Evolutionary conservation across 1,140 invertebrate species (phyloP).

Genomic region (Halotydeus destructor): DNA sequence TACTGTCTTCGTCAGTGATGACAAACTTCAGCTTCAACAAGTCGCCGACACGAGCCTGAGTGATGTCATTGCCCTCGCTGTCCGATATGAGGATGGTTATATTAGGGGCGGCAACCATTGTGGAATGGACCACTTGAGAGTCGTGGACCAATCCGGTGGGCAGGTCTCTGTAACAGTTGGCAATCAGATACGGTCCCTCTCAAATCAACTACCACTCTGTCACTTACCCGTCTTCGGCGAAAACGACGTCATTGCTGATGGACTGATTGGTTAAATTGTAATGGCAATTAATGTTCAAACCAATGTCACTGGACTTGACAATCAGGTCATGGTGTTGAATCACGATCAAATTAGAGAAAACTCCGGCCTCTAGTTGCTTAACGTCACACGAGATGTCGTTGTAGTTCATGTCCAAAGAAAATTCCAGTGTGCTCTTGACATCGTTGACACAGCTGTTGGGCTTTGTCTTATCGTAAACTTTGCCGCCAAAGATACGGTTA

Average conservation of each 20-base stretch:
- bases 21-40: slow-evolving; percentile 71
- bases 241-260: slow-evolving; percentile 46
- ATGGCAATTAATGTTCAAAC: slow-evolving; percentile 70
- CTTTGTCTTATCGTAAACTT: slow-evolving; percentile 77
- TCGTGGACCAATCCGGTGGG: neutral
- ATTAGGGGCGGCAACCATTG: slow-evolving; percentile 68
- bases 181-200: neutral
- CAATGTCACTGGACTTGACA: slow-evolving; percentile 74
- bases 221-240: slow-evolving; percentile 19
- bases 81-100: slow-evolving; percentile 72
- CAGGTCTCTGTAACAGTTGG: neutral
- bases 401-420: slow-evolving; percentile 19
- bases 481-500: slow-evolving; percentile 74
- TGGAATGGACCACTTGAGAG: slow-evolving; percentile 23
- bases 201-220: neutral
- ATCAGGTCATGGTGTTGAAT: slow-evolving; percentile 87
- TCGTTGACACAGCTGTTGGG: slow-evolving; percentile 76
- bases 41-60: slow-evolving; percentile 26
- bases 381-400: slow-evolving; percentile 20
- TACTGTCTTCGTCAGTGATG: slow-evolving; percentile 50
- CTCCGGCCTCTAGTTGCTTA: slow-evolving; percentile 21
- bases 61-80: slow-evolving; percentile 27
- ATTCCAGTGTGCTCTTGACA: slow-evolving; percentile 19
- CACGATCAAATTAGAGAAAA: slow-evolving; percentile 67
- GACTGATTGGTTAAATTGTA: slow-evolving; percentile 82